phyloP scores from a whole-genome alignment of 2,888 invertebrate genomes.

The Drosophila fungiperda region DNA sequence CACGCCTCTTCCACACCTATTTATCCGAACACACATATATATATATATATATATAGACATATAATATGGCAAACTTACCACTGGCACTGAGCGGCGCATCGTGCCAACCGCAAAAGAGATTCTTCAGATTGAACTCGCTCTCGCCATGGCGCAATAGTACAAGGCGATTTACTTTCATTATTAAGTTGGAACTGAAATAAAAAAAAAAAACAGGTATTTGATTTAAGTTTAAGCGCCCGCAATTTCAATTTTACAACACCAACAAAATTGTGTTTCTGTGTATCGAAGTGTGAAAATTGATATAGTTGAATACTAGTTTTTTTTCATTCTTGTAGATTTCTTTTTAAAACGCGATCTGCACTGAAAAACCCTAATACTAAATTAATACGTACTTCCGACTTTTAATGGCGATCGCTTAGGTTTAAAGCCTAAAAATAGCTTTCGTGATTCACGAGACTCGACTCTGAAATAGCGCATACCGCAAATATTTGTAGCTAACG shows the following conservation, averaged over 20 bases:
- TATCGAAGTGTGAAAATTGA: background rate
- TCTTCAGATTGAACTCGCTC: constrained; percentile 91
- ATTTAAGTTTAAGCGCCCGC: background rate
- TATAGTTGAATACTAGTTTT: background rate
- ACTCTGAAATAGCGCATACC: constrained; percentile 43
- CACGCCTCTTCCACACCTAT: constrained; percentile 82
- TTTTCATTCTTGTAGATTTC: background rate
- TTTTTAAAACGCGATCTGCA: background rate
- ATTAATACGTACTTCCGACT: background rate
- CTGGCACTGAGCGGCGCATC: constrained; percentile 89
- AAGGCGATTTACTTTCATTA: constrained; percentile 84
- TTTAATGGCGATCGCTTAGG: constrained; percentile 1
- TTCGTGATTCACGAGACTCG: constrained; percentile 12
- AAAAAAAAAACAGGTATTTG: constrained; percentile 11
- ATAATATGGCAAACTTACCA: constrained; percentile 83
- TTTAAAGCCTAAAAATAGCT: constrained; percentile 9
- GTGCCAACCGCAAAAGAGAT: constrained; percentile 91
- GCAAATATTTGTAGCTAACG: constrained; percentile 51
- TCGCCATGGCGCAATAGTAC: constrained; percentile 89
- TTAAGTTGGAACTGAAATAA: constrained; percentile 44
- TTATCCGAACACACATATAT: background rate
- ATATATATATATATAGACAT: background rate
- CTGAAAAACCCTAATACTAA: background rate
- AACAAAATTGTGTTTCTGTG: constrained; percentile 5
- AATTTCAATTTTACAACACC: background rate